phyloP scores from a whole-genome alignment of 2,888 invertebrate genomes.

The Crioceris asparagi region DNA sequence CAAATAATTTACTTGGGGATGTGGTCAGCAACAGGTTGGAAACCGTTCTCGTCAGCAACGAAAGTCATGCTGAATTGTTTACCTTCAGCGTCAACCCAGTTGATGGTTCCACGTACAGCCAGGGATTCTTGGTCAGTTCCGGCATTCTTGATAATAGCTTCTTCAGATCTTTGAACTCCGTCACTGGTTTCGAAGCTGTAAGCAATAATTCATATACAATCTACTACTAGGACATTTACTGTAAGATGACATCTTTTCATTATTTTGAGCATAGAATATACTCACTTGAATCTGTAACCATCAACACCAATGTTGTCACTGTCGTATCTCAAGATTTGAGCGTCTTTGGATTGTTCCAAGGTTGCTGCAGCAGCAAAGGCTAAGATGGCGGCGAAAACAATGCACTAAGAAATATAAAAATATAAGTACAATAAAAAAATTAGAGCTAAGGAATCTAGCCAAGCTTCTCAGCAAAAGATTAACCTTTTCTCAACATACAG shows the following conservation, averaged over 20 bases:
- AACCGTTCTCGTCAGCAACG: constrained; percentile 52
- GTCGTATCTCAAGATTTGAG: constrained; percentile 24
- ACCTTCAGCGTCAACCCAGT: constrained; percentile 51
- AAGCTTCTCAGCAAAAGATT: too few relatives aligned
- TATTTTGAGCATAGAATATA: constrained; percentile 3
- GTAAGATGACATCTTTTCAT: too few relatives aligned
- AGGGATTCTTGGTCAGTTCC: constrained; percentile 54
- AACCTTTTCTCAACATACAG: too few relatives aligned
- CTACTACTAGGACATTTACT: not conserved
- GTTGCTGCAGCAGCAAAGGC: constrained; percentile 25
- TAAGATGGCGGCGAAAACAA: constrained; percentile 21
- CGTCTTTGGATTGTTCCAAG: constrained; percentile 19
- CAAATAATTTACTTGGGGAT: too few relatives aligned
- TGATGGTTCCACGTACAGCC: constrained; percentile 50
- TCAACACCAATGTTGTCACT: constrained; percentile 29
- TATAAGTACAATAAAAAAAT: too few relatives aligned
- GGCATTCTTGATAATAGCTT: constrained; percentile 48
- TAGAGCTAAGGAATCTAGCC: too few relatives aligned
- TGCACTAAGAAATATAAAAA: constrained; percentile 23
- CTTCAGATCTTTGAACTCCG: constrained; percentile 44
- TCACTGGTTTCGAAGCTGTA: constrained; percentile 54
- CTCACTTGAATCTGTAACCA: constrained; percentile 24
- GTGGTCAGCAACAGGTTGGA: constrained; percentile 44
- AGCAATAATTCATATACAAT: too few relatives aligned
- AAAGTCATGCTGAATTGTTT: constrained; percentile 51